phyloP scores from a whole-genome alignment of 2,113 vertebrate species.

The Coptodon rendalli region DNA sequence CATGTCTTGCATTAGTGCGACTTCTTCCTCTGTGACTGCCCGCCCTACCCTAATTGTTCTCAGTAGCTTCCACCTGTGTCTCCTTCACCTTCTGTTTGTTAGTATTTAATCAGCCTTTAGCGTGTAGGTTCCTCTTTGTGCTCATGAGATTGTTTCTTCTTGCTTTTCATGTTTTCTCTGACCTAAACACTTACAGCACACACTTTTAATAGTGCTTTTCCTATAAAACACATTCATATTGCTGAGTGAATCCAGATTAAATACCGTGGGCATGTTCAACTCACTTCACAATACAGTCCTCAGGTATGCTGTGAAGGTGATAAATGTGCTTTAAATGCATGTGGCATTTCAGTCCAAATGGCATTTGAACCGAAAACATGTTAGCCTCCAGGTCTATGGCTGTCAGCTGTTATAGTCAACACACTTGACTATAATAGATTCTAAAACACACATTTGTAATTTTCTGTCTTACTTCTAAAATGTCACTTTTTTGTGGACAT shows the following conservation, averaged over 20 bases:
- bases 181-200: neutral
- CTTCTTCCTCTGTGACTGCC: neutral
- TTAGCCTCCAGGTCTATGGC: neutral
- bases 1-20: neutral
- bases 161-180: neutral
- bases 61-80: neutral
- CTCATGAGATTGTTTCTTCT: neutral
- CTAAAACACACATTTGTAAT: neutral
- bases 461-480: neutral
- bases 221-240: neutral
- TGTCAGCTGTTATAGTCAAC: neutral
- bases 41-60: neutral
- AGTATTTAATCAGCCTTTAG: neutral
- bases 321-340: neutral
- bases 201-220: neutral
- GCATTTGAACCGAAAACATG: neutral
- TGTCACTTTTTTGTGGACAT: neutral
- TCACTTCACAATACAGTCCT: neutral
- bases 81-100: neutral
- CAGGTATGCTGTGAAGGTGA: neutral
- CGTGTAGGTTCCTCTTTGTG: neutral
- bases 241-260: rapidly evolving
- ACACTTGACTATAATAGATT: neutral
- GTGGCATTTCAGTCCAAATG: neutral
- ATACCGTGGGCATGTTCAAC: neutral